Evolutionary conservation across 2,888 invertebrate genomes (phyloP), one percentile per base, ranked within the genome.

Genomic region (Tetramorium bicarinatum): DNA sequence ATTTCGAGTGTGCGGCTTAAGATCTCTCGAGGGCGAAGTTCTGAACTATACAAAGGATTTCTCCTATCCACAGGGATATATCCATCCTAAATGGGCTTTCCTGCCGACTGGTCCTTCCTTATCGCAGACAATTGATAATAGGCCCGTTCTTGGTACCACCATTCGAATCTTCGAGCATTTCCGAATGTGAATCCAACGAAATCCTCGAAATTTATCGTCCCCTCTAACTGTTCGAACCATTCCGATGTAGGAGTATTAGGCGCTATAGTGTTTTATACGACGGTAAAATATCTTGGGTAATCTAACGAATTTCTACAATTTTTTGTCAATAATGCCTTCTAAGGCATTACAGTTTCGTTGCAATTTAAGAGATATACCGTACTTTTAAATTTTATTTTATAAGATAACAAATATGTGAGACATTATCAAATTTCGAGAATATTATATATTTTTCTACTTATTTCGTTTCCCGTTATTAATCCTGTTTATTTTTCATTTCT

Each of bases 41-140:
- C 75, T 38, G n/a, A 75, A 71, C 69, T 85, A 71, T 74, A 82
- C 86, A 84, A 85, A 88, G 71, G 77, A 56, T 66, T 54, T 62
- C 67, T 52, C 47, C 61, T 29, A 44, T 52, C 41, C 61, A 29
- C 54, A 59, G 25, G 18, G 67, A 74, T 67, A 79, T 82, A 85
- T 87, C 85, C 82, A 69, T 84, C 83, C 75, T 80, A 85, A 85
- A 82, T 83, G 75, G 85, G 66, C 83, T 85, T 74, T 85, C 47
- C 54, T 41, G 49, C 44, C 64, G 74, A 79, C 61, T 49, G 74
- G 66, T 85, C 85, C 79, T 76, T 82, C 79, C 83, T 84, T 84
- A 87, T 83, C 83, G 54, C 75, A 54, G 77, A 81, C 86, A 88
- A 86, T 85, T 82, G 88, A 84, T 88, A 86, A 83, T 86, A 86